Percentiles rank a stretch among this genome's conserved stretches.
phyloP scores from a whole-genome alignment of 2,888 invertebrate species.

The Eubasilissa splendida region DNA sequence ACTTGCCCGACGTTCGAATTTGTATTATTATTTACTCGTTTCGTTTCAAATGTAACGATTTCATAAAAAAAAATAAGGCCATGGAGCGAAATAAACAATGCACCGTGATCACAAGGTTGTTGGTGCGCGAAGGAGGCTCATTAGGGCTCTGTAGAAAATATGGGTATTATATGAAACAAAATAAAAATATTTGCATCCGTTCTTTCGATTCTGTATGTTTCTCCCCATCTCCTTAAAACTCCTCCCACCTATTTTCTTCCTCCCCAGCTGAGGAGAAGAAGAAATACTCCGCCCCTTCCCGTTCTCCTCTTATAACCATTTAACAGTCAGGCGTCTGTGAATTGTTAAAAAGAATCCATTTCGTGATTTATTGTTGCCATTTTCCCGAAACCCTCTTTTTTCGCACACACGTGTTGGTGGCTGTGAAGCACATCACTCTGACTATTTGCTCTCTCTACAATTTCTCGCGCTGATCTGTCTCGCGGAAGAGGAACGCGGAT shows the following conservation, averaged over 20 bases:
- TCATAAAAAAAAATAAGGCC: too few relatives aligned
- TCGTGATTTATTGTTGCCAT: conserved; percentile 51
- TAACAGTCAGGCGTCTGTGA: conserved; percentile 44
- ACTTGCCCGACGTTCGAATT: too few relatives aligned
- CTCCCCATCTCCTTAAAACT: conserved; percentile 3
- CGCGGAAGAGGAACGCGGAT: conserved; percentile 10
- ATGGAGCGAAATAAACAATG: too few relatives aligned
- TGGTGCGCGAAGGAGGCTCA: too few relatives aligned
- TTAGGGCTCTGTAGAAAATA: too few relatives aligned
- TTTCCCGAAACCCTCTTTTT: conserved; percentile 37
- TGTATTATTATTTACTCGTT: too few relatives aligned
- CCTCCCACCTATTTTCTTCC: background rate
- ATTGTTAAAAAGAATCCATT: conserved; percentile 53
- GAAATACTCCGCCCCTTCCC: background rate
- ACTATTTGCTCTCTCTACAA: conserved; percentile 15
- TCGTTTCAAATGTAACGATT: too few relatives aligned
- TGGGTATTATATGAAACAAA: too few relatives aligned
- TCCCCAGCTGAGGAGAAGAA: background rate
- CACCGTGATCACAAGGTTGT: too few relatives aligned
- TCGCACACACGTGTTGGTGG: background rate
- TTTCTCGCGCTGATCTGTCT: conserved; percentile 9
- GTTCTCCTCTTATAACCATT: background rate
- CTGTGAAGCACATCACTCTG: conserved; percentile 5
- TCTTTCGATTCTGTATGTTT: background rate
- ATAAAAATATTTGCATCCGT: too few relatives aligned